These are phyloP conservation scores for Quiscalus mexicanus DNA, from an alignment of 2,113 vertebrate species.

Conservation along the genomic window DNA sequence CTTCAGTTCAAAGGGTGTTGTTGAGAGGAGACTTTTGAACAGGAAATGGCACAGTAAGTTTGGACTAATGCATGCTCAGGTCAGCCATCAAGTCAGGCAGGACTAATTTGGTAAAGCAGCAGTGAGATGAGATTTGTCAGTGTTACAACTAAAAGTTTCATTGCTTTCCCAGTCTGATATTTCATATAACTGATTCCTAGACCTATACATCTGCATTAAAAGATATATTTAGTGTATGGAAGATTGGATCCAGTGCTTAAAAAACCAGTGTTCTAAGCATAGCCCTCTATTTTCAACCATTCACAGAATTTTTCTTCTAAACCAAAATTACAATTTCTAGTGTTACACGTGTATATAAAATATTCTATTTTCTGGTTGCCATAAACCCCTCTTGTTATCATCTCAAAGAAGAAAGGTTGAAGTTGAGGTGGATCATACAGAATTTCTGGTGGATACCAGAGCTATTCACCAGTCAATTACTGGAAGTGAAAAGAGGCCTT, in stretches of 20 bases:
- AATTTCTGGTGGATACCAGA: neutral
- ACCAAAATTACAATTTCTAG: neutral
- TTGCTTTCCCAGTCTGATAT: neutral
- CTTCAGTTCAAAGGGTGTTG: neutral
- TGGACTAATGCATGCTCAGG: neutral
- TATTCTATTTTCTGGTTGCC: neutral
- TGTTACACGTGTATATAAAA: neutral
- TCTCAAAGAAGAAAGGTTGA: neutral
- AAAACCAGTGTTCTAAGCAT: neutral
- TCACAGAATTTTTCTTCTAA: neutral
- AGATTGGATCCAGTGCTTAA: neutral
- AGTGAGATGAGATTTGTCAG: neutral
- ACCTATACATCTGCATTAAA: neutral
- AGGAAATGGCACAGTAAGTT: neutral
- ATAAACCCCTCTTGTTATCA: neutral
- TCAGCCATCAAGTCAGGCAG: neutral
- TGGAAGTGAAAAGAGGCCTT: neutral
- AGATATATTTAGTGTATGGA: neutral
- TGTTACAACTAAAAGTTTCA: neutral
- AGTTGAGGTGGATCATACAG: neutral
- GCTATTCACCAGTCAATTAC: neutral
- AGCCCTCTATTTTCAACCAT: neutral
- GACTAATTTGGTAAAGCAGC: neutral
- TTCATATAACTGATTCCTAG: neutral
- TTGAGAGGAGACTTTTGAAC: neutral